Evolutionary conservation across 2,888 invertebrate genomes (phyloP).

Genomic region (Cephus rjabovi): DNA sequence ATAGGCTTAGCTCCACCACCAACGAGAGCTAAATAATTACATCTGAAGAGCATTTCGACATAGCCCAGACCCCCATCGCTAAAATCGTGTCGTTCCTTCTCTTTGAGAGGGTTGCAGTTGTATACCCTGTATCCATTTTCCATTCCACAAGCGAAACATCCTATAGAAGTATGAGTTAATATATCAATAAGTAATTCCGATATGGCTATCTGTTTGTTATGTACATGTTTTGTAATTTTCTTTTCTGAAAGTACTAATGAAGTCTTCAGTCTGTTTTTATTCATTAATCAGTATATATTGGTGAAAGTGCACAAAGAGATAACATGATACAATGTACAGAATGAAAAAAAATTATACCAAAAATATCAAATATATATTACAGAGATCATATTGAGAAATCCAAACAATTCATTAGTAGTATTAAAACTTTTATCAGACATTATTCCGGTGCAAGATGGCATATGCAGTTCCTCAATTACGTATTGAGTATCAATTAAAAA

Average conservation of each 20-base stretch:
- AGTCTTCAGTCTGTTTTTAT: neutral
- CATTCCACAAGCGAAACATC: slow-evolving; percentile 98
- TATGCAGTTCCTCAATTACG: neutral
- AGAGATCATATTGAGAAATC: neutral
- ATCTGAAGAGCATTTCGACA: slow-evolving; percentile 97
- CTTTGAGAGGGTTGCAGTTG: slow-evolving; percentile 96
- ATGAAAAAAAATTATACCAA: neutral
- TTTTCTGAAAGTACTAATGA: neutral
- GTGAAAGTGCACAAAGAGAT: neutral
- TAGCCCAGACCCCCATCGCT: slow-evolving; percentile 92
- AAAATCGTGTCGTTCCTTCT: slow-evolving; percentile 96
- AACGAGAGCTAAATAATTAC: slow-evolving; percentile 96
- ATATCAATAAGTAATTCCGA: slow-evolving; percentile 3
- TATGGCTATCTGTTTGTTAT: slow-evolving; percentile 35
- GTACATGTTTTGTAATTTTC: neutral
- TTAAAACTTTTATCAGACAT: neutral
- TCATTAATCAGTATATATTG: neutral
- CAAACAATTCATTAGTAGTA: neutral
- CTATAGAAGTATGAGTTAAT: slow-evolving; percentile 68
- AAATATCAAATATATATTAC: neutral
- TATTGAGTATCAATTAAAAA: neutral
- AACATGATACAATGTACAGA: neutral
- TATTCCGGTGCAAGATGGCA: neutral
- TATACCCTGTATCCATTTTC: slow-evolving; percentile 97
- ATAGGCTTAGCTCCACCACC: slow-evolving; percentile 93